Conservation (phyloP, 64 coral and sea anemone genomes). For the Porites australiensis region DNA sequence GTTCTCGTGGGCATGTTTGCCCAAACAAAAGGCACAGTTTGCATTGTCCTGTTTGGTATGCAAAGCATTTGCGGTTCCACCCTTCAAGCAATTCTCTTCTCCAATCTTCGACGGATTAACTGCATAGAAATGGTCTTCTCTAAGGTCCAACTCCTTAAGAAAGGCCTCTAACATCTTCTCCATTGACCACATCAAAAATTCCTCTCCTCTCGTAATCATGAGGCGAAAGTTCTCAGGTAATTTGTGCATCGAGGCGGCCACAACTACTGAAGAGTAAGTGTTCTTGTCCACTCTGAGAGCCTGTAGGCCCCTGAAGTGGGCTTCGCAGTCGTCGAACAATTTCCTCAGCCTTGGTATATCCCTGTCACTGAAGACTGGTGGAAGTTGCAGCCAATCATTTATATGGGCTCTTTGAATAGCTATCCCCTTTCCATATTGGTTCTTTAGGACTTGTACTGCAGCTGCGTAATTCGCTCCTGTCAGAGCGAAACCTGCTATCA, state of each 20-base stretch:
- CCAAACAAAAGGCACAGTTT: constrained; percentile 51
- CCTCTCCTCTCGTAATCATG: constrained; percentile 32
- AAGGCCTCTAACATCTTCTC: constrained; percentile 6
- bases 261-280: constrained; percentile 5
- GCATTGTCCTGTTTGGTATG: not conserved
- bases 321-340: not conserved
- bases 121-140: constrained; percentile 35
- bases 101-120: not conserved
- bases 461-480: constrained; percentile 41
- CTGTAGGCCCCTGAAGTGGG: constrained; percentile 31
- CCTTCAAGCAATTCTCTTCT: not conserved
- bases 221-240: constrained; percentile 44
- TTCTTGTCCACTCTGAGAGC: constrained; percentile 19
- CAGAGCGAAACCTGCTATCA: constrained; percentile 46
- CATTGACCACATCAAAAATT: constrained; percentile 48
- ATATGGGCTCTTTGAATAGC: constrained; percentile 12
- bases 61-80: not conserved
- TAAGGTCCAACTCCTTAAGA: constrained; percentile 33
- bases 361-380: constrained; percentile 5
- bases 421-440: constrained; percentile 22
- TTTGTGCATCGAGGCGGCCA: not conserved
- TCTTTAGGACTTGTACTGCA: constrained; percentile 39
- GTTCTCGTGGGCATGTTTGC: constrained; percentile 38
- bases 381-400: not conserved
- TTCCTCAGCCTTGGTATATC: constrained; percentile 18